Evolutionary conservation across 2,797 vertebrate species (phyloP).

Genomic region (Parambassis ranga): DNA sequence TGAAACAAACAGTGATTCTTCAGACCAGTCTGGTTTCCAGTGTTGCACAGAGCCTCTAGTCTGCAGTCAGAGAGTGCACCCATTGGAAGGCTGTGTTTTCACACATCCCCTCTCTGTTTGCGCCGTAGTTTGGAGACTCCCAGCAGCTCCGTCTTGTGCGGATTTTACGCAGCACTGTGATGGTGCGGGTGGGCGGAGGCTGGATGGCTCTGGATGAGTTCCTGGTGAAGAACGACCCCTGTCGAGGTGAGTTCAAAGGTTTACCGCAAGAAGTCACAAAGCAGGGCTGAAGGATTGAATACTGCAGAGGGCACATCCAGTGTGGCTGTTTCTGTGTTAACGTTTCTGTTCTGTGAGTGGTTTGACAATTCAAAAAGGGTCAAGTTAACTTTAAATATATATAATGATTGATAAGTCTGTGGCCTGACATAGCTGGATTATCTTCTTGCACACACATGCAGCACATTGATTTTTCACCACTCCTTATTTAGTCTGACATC

Average conservation of each 20-base stretch:
- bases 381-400: no score
- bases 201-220: constrained; percentile 99
- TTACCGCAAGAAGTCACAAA: not conserved
- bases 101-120: constrained; percentile 30
- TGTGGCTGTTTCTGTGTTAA: not conserved
- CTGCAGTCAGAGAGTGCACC: constrained; percentile 8
- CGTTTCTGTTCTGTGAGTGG: rapidly evolving
- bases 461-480: no score
- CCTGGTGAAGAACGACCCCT: constrained; percentile 98
- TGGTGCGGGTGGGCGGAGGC: constrained; percentile 98
- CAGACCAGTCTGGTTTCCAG: constrained; percentile 53
- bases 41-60: constrained; percentile 62
- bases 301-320: not conserved
- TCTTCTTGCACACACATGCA: no score
- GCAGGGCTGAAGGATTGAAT: not conserved
- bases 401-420: no score
- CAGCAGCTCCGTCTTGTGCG: constrained; percentile 97
- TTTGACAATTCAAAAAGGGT: no score
- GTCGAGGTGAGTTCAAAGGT: constrained; percentile 85
- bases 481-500: constrained; percentile 44
- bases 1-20: not conserved
- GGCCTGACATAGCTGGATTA: no score
- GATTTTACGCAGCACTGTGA: constrained; percentile 96
- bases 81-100: constrained; percentile 10
- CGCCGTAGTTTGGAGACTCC: constrained; percentile 93